Evolutionary conservation across 2,888 invertebrate genomes (phyloP).

Genomic region (Drosophila merina): DNA sequence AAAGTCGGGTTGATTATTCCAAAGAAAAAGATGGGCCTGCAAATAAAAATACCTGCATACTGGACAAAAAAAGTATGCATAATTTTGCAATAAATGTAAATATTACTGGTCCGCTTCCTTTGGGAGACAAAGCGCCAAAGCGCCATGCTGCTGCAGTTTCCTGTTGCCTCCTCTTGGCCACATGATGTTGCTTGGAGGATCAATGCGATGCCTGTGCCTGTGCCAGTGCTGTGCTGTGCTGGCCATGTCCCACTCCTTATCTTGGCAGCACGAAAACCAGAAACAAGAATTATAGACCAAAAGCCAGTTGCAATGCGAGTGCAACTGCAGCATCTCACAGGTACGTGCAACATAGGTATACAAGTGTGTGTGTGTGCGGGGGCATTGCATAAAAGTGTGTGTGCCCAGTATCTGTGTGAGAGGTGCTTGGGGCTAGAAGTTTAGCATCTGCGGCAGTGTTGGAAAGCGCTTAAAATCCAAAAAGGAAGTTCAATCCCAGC

Average conservation of each 20-base stretch:
- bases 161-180: constrained; percentile 48
- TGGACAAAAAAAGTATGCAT: constrained; percentile 49
- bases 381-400: constrained; percentile 20
- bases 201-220: constrained; percentile 14
- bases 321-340: neutral
- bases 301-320: constrained; percentile 69
- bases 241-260: constrained; percentile 66
- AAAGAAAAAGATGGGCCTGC: constrained; percentile 33
- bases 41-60: constrained; percentile 36
- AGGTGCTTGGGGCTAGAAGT: constrained; percentile 58
- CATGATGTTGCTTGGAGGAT: constrained; percentile 17
- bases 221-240: no score
- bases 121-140: constrained; percentile 60
- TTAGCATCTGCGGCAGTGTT: constrained; percentile 60
- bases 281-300: constrained; percentile 78
- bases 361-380: constrained; percentile 21
- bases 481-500: constrained; percentile 2
- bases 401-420: constrained; percentile 15
- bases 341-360: constrained; percentile 21
- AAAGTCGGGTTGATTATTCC: constrained; percentile 21
- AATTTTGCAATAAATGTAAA: constrained; percentile 65
- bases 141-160: constrained; percentile 67
- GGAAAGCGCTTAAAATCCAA: constrained; percentile 46
- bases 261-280: constrained; percentile 70
- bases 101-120: constrained; percentile 67